These are phyloP conservation scores for Sinocyclocheilus grahami DNA, from an alignment of 2,113 vertebrate genomes.

Conservation along the genomic window DNA sequence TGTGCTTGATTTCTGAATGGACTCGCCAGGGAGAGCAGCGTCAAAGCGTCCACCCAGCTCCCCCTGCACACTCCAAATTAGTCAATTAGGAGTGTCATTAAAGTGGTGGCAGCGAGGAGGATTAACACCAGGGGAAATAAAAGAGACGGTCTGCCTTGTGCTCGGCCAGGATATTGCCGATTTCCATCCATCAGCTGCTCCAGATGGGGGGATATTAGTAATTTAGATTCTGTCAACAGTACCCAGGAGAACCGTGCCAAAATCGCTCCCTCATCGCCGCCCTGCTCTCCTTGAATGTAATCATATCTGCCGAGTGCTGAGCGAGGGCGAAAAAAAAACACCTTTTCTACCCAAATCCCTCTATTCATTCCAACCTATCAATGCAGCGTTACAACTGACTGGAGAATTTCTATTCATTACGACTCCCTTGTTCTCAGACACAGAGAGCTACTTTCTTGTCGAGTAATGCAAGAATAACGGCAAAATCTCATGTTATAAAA, in stretches of 20 bases:
- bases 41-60: constrained; percentile 46
- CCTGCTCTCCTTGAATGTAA: constrained; percentile 53
- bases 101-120: constrained; percentile 52
- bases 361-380: constrained; percentile 39
- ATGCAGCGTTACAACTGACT: constrained; percentile 47
- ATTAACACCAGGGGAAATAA: constrained; percentile 62
- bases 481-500: constrained; percentile 36
- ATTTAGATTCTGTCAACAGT: constrained; percentile 65
- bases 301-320: constrained; percentile 50
- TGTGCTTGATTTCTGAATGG: constrained; percentile 55
- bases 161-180: constrained; percentile 58
- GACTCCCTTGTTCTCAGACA: constrained; percentile 24
- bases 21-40: constrained; percentile 50
- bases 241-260: constrained; percentile 58
- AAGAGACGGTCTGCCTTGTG: constrained; percentile 58
- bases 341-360: constrained; percentile 43
- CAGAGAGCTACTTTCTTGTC: constrained; percentile 6
- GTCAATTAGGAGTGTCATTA: constrained; percentile 64
- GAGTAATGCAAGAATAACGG: constrained; percentile 16
- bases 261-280: constrained; percentile 53
- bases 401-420: constrained; percentile 51
- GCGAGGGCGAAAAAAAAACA: constrained; percentile 36
- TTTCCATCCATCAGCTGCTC: constrained; percentile 61
- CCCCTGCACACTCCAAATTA: constrained; percentile 58
- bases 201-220: constrained; percentile 61